Evolutionary conservation across 2,888 invertebrate genomes (phyloP).

Genomic region (Drosophila meridionalis): DNA sequence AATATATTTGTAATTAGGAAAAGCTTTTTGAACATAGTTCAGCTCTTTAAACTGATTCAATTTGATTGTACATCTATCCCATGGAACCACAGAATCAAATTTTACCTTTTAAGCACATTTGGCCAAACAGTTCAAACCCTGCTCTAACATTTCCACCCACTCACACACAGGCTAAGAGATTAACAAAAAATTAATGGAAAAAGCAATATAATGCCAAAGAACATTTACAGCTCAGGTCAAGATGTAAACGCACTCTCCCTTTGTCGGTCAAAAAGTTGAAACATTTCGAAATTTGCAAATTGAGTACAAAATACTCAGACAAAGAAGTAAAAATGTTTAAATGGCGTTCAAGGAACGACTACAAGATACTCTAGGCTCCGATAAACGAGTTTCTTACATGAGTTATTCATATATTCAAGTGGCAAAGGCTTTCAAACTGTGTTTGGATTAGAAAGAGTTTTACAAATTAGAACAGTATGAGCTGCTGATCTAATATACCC

Average conservation of each 20-base stretch:
- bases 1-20: neutral
- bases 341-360: neutral
- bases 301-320: conserved; percentile 49
- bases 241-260: neutral
- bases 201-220: conserved; percentile 3
- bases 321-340: neutral
- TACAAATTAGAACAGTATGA: neutral
- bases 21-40: neutral
- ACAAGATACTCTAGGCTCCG: neutral
- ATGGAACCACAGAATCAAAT: too few relatives aligned
- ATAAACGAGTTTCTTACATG: fast-evolving
- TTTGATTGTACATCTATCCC: neutral
- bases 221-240: conserved; percentile 14
- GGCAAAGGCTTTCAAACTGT: neutral
- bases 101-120: neutral
- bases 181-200: conserved; percentile 15
- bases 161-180: neutral
- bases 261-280: conserved; percentile 26
- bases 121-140: neutral
- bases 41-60: neutral
- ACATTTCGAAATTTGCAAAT: conserved; percentile 63
- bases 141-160: neutral
- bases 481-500: neutral
- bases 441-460: neutral
- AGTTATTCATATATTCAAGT: neutral